Base-by-base conservation (phyloP, 2,888 invertebrate species). In the Microchrysa polita region DNA sequence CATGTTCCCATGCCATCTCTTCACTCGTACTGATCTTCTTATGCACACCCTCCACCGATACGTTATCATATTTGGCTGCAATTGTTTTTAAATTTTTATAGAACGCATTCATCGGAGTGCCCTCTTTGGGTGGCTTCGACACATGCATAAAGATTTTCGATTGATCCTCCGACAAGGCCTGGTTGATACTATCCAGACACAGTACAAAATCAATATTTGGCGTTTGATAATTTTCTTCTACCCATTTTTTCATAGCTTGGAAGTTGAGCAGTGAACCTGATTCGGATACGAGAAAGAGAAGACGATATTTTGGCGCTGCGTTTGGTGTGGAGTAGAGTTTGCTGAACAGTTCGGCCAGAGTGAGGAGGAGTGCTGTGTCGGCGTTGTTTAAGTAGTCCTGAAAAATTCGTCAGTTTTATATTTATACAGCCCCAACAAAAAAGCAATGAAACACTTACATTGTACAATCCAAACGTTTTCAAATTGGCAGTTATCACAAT, bases 11-110 rank as follows among this genome's bases (percentile, higher is more conserved):
- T 0, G 96, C 94, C 34, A 97, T 85, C 78, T 95, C 94, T 71
- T 97, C 96, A 0, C 96, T 96, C 72, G 98, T 86, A 87, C 97
- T 97, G 79, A 99, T 98, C 87, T 98, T 98, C 86, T 98, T 98
- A 81, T 98, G 97, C 7, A 91, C 89, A 60, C 93, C 88, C 76
- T 92, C 90, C 12, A 92, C 87, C 4, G 85, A 86, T 0, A 87
- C 83, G 1, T 86, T 84, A 1, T 84, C 84, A 60, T 86, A 81
- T 63, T 85, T 82, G 0, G 88, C 86, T 0, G 89, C 88, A 5
- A 87, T 84, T 67, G 86, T 82, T 80, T 90, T 88, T n/a, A 93
- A 81, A 79, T 91, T 88, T 85, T 91, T 88, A 77, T 87, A 89
- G 78, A 92, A 87, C 10, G 88, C 85, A 77, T 90, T 89, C 5